A percentile compares a stretch with the other conserved stretches of the same genome.
Evolutionary conservation across 2,797 vertebrate genomes (phyloP).

Genomic region (Macrochelys suwanniensis): DNA sequence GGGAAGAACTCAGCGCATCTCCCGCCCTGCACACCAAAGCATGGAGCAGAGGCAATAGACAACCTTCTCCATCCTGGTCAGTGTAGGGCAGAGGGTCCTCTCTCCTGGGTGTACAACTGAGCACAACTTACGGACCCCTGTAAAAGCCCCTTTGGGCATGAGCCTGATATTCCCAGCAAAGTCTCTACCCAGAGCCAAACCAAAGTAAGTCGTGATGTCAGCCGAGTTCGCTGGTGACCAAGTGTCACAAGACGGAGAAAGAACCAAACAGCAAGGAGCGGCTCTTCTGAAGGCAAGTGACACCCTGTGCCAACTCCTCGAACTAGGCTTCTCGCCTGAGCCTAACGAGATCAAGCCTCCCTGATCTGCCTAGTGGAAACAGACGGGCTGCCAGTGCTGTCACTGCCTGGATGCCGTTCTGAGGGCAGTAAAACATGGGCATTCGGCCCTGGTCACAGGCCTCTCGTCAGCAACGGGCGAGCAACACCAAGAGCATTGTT

Average conservation of each 20-base stretch:
- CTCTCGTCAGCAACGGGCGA: background rate
- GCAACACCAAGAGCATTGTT: background rate
- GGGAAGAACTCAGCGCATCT: background rate
- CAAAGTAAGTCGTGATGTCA: background rate
- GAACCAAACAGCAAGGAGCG: background rate
- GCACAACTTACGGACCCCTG: background rate
- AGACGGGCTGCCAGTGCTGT: background rate
- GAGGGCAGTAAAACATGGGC: background rate
- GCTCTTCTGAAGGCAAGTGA: background rate
- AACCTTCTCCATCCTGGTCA: background rate
- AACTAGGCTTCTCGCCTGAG: rapidly evolving
- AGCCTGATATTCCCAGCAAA: background rate
- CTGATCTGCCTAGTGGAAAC: background rate
- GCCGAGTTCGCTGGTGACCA: background rate
- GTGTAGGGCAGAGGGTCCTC: background rate
- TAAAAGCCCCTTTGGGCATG: background rate
- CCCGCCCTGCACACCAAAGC: background rate
- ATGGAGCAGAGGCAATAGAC: no score
- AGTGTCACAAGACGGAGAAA: background rate
- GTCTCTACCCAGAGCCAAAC: background rate
- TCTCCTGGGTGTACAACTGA: background rate
- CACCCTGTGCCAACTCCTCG: background rate
- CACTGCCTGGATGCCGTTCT: background rate
- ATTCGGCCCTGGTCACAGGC: background rate
- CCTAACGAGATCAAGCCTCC: background rate